Evolutionary conservation across 2,797 vertebrate genomes (phyloP).

Genomic region (Anableps anableps): DNA sequence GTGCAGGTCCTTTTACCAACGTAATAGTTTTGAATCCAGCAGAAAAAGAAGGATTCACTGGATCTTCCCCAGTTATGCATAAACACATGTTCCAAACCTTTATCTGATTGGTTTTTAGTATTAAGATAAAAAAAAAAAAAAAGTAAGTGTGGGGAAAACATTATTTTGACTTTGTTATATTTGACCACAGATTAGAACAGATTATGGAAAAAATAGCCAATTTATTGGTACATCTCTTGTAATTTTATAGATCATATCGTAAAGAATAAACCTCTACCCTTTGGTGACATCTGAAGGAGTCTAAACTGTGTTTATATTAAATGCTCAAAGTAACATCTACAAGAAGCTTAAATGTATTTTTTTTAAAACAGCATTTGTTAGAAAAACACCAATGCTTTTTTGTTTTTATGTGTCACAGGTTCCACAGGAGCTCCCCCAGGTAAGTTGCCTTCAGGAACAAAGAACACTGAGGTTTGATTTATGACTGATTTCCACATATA

Average conservation of each 20-base stretch:
- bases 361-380: not conserved
- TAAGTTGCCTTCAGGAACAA: slow-evolving; percentile 25
- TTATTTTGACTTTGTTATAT: not conserved
- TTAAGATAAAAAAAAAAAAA: not conserved
- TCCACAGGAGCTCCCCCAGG: slow-evolving; percentile 41
- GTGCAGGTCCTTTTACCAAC: not conserved
- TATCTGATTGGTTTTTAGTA: not conserved
- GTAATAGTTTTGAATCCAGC: not conserved
- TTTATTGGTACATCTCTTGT: not conserved
- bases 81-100: not conserved
- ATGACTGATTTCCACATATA: not conserved
- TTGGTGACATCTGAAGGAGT: not conserved
- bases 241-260: not conserved
- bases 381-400: not conserved
- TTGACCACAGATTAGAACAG: not conserved
- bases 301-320: not conserved
- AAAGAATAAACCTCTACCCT: not conserved
- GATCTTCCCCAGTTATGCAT: not conserved
- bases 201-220: not conserved
- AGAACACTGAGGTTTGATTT: slow-evolving; percentile 6
- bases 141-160: not conserved
- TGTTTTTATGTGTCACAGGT: slow-evolving; percentile 32
- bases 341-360: not conserved
- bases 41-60: not conserved
- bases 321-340: not conserved